Percentiles rank a stretch among this genome's conserved stretches.
phyloP scores from a whole-genome alignment of 2,888 invertebrate genomes.

The Hemicrepidius hirtus region DNA sequence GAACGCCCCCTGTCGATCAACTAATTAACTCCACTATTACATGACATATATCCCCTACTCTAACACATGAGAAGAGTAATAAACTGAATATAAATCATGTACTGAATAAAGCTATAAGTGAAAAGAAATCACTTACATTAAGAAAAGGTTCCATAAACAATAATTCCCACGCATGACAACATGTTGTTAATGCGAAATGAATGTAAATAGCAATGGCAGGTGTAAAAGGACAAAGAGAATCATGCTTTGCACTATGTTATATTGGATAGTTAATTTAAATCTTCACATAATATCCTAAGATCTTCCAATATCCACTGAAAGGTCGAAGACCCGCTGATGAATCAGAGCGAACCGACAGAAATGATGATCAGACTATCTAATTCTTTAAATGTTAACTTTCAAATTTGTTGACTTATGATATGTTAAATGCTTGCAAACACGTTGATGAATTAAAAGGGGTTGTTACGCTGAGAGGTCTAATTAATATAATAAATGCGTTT shows the following conservation, averaged over 20 bases:
- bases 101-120: constrained; percentile 23
- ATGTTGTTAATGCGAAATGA: constrained; percentile 64
- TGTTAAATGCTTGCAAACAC: too few relatives aligned
- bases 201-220: constrained; percentile 60
- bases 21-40: neutral
- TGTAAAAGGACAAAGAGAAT: constrained; percentile 60
- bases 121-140: constrained; percentile 41
- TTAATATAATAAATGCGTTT: too few relatives aligned
- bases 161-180: constrained; percentile 63
- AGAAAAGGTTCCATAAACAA: constrained; percentile 52
- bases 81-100: neutral
- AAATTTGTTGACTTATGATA: neutral
- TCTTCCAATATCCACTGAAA: constrained; percentile 42
- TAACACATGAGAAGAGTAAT: neutral
- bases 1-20: constrained; percentile 31
- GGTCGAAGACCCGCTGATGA: constrained; percentile 53
- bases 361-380: neutral
- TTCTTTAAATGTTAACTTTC: neutral
- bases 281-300: constrained; percentile 62
- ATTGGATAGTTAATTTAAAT: constrained; percentile 61
- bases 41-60: constrained; percentile 8
- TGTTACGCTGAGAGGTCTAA: too few relatives aligned
- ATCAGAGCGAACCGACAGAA: constrained; percentile 55
- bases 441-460: too few relatives aligned
- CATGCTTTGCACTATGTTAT: constrained; percentile 61